phyloP scores from a whole-genome alignment of 2,888 invertebrate genomes.

The Cosmopolites sordidus region DNA sequence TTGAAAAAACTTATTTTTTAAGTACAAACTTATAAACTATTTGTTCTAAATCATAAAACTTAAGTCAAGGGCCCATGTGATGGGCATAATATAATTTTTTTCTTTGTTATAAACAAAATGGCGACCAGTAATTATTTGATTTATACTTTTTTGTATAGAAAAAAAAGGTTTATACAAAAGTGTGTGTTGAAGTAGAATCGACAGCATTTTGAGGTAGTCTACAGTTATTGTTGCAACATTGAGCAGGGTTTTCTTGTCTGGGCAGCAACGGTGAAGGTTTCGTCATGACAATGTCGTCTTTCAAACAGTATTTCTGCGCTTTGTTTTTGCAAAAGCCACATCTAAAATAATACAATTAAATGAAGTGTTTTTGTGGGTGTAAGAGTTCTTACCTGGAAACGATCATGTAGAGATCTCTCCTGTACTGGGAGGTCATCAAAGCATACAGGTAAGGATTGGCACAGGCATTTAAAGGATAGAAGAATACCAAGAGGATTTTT shows the following conservation, averaged over 20 bases:
- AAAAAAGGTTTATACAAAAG: not conserved
- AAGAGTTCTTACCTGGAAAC: constrained; percentile 63
- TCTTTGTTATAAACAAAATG: constrained; percentile 1
- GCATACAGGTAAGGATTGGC: constrained; percentile 92
- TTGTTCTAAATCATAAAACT: not conserved
- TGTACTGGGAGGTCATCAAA: constrained; percentile 81
- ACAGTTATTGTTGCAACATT: constrained; percentile 17
- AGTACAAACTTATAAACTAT: too few relatives aligned
- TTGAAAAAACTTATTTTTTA: too few relatives aligned
- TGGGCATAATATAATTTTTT: not conserved
- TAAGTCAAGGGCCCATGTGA: not conserved
- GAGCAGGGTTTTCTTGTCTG: constrained; percentile 4
- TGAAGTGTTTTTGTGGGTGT: too few relatives aligned
- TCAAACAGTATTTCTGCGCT: constrained; percentile 52
- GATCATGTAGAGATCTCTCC: constrained; percentile 67
- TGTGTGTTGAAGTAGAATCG: not conserved
- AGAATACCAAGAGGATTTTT: constrained; percentile 80
- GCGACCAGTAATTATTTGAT: too few relatives aligned
- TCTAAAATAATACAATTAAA: constrained; percentile 40
- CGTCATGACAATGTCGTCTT: constrained; percentile 39
- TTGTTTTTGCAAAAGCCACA: constrained; percentile 53
- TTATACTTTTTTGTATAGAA: too few relatives aligned
- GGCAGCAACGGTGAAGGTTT: constrained; percentile 22
- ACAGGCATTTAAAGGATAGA: constrained; percentile 87
- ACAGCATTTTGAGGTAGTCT: not conserved